Percentiles rank a stretch among this genome's conserved stretches.
Evolutionary conservation across 2,888 invertebrate genomes (phyloP).

Genomic region (Megastigmus dorsalis): DNA sequence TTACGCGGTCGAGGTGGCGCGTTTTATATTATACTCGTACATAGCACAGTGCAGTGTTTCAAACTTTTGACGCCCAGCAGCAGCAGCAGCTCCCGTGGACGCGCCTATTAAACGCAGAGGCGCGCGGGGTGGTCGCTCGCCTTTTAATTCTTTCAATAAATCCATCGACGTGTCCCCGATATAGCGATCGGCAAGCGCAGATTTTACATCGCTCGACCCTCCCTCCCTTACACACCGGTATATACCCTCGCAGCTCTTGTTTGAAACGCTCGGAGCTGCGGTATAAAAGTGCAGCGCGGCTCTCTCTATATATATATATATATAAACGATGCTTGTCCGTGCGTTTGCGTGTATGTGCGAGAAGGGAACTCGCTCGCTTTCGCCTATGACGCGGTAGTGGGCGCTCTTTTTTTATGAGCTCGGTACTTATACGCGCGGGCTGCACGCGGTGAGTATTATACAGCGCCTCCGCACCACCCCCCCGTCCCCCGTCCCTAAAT

Average conservation of each 20-base stretch:
- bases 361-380: not conserved
- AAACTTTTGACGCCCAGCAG: constrained; percentile 3
- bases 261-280: not conserved
- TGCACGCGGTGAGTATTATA: constrained; percentile 46
- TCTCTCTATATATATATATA: no score
- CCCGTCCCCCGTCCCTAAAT: no score
- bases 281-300: no score
- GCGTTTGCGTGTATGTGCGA: not conserved
- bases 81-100: no score
- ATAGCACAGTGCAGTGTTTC: no score
- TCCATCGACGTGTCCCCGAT: not conserved
- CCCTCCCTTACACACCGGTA: not conserved
- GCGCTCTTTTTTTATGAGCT: constrained; percentile 13
- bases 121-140: not conserved
- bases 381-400: not conserved
- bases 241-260: not conserved
- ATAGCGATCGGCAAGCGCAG: not conserved
- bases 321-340: not conserved
- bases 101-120: constrained; percentile 16
- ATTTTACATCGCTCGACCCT: constrained; percentile 3
- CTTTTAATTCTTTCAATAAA: constrained; percentile 25
- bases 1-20: no score
- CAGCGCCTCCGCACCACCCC: no score
- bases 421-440: not conserved
- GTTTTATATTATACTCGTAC: no score